phyloP scores from a whole-genome alignment of 2,797 vertebrate genomes.

The Iguana delicatissima region DNA sequence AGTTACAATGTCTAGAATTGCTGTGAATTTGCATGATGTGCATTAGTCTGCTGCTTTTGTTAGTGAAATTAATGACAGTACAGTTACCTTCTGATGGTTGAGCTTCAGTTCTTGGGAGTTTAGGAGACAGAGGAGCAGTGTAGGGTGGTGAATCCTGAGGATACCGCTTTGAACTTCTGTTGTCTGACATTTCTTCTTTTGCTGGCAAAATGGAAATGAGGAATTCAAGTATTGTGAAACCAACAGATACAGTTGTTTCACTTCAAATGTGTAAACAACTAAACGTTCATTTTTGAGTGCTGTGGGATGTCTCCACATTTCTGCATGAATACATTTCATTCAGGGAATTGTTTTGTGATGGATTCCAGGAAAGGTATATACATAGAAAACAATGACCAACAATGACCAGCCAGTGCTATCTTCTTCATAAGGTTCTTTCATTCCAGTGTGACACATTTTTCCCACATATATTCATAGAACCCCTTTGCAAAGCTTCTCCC shows the following conservation, averaged over 20 bases:
- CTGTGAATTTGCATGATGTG: neutral
- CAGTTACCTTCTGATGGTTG: conserved; percentile 91
- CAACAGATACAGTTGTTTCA: neutral
- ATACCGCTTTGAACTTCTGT: conserved; percentile 85
- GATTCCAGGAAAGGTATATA: neutral
- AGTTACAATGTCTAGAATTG: neutral
- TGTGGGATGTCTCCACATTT: neutral
- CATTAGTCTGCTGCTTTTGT: neutral
- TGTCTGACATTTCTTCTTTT: conserved; percentile 89
- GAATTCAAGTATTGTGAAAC: conserved; percentile 9
- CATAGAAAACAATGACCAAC: neutral
- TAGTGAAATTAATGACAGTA: neutral
- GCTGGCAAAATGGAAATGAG: conserved; percentile 76
- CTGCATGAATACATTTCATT: neutral
- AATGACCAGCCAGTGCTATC: neutral
- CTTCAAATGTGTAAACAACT: neutral
- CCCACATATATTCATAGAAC: neutral
- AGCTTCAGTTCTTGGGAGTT: conserved; percentile 85
- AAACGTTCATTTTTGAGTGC: neutral
- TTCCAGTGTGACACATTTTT: neutral
- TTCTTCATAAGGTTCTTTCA: neutral
- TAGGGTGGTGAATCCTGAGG: conserved; percentile 86
- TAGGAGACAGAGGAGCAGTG: conserved; percentile 88
- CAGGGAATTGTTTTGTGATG: neutral
- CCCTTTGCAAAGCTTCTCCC: neutral